phyloP scores from a whole-genome alignment of 2,113 vertebrate species.

The Perca flavescens region DNA sequence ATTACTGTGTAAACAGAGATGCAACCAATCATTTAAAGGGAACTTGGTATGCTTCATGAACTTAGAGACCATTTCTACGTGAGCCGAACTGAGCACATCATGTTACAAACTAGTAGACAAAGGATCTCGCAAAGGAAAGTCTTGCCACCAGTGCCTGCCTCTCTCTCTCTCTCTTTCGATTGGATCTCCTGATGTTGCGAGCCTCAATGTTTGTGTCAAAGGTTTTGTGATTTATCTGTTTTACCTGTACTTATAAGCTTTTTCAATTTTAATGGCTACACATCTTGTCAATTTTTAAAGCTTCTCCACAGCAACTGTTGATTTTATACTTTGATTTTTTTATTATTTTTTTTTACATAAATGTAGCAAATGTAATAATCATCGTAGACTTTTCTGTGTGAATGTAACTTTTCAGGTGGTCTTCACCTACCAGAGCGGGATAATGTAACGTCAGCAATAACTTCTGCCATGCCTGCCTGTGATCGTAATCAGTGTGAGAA shows the following conservation, averaged over 20 bases:
- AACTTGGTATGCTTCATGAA: slow-evolving; percentile 82
- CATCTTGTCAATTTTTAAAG: slow-evolving; percentile 47
- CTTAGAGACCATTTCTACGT: slow-evolving; percentile 60
- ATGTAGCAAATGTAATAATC: slow-evolving; percentile 77
- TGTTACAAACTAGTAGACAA: slow-evolving; percentile 44
- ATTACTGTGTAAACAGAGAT: slow-evolving; percentile 60
- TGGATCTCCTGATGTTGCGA: slow-evolving; percentile 30
- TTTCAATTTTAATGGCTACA: slow-evolving; percentile 51
- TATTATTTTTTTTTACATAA: slow-evolving; percentile 47
- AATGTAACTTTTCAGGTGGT: slow-evolving; percentile 70
- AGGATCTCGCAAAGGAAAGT: slow-evolving; percentile 43
- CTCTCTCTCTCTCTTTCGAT: slow-evolving; percentile 41
- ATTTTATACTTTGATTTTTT: slow-evolving; percentile 58
- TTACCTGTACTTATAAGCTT: slow-evolving; percentile 69
- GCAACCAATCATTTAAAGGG: slow-evolving; percentile 80
- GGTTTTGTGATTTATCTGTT: slow-evolving; percentile 54
- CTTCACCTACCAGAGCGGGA: slow-evolving; percentile 31
- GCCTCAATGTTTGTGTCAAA: slow-evolving; percentile 59
- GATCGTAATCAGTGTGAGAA: slow-evolving; percentile 30
- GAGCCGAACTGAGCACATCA: slow-evolving; percentile 40
- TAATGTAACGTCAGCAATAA: slow-evolving; percentile 51
- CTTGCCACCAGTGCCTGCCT: slow-evolving; percentile 73
- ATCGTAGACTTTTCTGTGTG: slow-evolving; percentile 63
- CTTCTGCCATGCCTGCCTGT: slow-evolving; percentile 43
- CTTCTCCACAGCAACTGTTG: slow-evolving; percentile 51